phyloP scores from a whole-genome alignment of 2,113 vertebrate species.

The Plectropomus leopardus region DNA sequence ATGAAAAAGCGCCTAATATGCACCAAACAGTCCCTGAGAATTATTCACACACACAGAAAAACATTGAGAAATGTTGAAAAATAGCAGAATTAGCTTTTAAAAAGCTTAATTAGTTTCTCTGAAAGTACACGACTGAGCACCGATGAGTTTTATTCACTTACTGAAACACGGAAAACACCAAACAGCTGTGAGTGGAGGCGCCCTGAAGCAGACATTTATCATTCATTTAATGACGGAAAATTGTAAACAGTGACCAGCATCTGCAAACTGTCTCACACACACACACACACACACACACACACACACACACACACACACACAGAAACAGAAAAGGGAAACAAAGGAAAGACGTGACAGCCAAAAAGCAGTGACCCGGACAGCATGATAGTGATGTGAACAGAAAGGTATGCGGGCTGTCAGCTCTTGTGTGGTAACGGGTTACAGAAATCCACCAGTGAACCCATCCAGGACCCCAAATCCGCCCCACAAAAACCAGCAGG shows the following conservation, averaged over 20 bases:
- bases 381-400: slow-evolving; percentile 82
- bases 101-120: too few species aligned
- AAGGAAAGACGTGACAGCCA: slow-evolving; percentile 48
- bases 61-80: too few species aligned
- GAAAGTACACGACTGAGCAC: too few species aligned
- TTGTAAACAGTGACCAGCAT: slow-evolving; percentile 9
- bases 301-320: too few species aligned
- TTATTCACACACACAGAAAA: too few species aligned
- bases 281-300: background rate
- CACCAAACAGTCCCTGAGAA: too few species aligned
- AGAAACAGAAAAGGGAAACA: slow-evolving; percentile 4
- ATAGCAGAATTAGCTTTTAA: too few species aligned
- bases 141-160: too few species aligned
- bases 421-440: slow-evolving; percentile 40
- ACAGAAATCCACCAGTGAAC: slow-evolving; percentile 76
- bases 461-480: slow-evolving; percentile 74
- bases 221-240: background rate
- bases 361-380: slow-evolving; percentile 44
- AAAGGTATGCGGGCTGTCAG: slow-evolving; percentile 82
- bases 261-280: slow-evolving; percentile 27
- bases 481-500: slow-evolving; percentile 38
- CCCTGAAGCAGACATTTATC: background rate
- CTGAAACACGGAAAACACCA: background rate
- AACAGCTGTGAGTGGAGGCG: slow-evolving; percentile 17
- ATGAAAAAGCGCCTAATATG: too few species aligned